A percentile compares a stretch with the other conserved stretches of the same genome.
phyloP scores from a whole-genome alignment of 2,113 vertebrate genomes.

The Colinus virginianus region DNA sequence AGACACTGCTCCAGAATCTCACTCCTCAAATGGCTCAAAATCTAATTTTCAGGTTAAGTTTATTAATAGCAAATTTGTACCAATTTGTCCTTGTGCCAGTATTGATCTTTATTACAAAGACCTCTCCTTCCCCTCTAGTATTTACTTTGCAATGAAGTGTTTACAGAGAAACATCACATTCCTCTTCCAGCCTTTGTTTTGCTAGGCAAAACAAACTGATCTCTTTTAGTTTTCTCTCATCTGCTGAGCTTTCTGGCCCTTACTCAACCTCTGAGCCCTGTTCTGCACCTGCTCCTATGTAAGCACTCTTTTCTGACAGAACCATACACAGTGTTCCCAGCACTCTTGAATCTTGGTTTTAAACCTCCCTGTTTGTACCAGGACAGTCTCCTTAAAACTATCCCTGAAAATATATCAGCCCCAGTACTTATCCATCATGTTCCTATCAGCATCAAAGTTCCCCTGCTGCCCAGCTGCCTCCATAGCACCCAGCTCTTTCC shows the following conservation, averaged over 20 bases:
- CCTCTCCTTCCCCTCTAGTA: neutral
- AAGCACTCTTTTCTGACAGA: neutral
- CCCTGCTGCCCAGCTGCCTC: neutral
- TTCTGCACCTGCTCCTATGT: neutral
- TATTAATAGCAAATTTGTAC: conserved; percentile 53
- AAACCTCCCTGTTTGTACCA: neutral
- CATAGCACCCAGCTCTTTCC: neutral
- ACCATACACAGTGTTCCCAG: neutral
- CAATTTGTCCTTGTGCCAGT: conserved; percentile 13
- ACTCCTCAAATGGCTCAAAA: neutral
- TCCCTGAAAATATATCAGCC: neutral
- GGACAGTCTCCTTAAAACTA: neutral
- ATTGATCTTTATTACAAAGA: conserved; percentile 45
- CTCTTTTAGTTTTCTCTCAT: neutral
- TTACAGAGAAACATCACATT: conserved; percentile 4
- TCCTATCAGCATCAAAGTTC: neutral
- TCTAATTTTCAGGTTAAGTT: conserved; percentile 41
- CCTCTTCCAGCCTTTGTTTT: neutral
- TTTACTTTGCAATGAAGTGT: conserved; percentile 16
- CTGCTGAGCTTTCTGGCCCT: neutral
- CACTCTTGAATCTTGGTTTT: neutral
- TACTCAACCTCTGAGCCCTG: neutral
- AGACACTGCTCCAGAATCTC: conserved; percentile 23
- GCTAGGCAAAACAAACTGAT: neutral
- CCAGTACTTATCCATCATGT: neutral